Conservation (phyloP, 2,797 vertebrate species). For the Gallirallus australis region DNA sequence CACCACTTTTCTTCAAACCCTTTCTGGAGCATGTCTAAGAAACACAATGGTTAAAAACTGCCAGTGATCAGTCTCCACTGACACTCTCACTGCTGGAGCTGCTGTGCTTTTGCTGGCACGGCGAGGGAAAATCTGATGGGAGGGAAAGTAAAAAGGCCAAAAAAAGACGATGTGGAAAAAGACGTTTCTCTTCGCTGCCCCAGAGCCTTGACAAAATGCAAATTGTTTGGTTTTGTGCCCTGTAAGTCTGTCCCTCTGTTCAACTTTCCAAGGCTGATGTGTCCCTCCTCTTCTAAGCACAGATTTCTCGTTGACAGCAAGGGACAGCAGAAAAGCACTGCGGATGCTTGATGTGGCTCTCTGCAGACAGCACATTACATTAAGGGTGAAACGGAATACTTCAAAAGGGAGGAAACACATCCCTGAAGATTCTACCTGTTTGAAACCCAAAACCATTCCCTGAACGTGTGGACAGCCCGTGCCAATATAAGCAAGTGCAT, state of each 20-base stretch:
- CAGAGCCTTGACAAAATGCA: neutral
- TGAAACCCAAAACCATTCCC: neutral
- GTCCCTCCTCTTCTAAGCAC: neutral
- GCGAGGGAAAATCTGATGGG: neutral
- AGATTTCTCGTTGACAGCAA: conserved; percentile 41
- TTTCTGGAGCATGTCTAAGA: neutral
- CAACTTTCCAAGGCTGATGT: conserved; percentile 34
- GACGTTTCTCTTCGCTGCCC: neutral
- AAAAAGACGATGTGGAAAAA: neutral
- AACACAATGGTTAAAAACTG: conserved; percentile 34
- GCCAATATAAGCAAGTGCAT: neutral
- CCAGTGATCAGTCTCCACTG: neutral
- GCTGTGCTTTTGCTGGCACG: neutral
- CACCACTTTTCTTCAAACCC: neutral
- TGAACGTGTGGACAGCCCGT: neutral
- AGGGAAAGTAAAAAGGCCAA: neutral
- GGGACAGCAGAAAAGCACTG: neutral
- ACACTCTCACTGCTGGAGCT: neutral
- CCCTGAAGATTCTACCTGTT: conserved; percentile 35
- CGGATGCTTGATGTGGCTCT: neutral
- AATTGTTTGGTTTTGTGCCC: neutral
- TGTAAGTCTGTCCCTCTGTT: neutral
- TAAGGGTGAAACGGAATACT: conserved; percentile 34
- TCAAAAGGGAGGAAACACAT: neutral
- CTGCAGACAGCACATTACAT: neutral